Evolutionary conservation across 2,888 invertebrate species (phyloP).

Genomic region (Aphidoletes aphidimyza): DNA sequence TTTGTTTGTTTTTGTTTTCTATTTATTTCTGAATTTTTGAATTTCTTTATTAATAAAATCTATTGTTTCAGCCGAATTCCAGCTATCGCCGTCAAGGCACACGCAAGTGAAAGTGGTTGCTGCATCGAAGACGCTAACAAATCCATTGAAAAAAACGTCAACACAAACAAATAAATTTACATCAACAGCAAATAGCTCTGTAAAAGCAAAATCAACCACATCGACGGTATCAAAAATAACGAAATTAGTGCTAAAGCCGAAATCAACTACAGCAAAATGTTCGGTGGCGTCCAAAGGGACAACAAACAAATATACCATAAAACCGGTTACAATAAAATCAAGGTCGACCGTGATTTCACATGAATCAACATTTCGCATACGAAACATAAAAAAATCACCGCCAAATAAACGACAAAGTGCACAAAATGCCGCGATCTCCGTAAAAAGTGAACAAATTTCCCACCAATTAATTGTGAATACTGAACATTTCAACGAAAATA

Average conservation of each 20-base stretch:
- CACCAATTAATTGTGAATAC: slow-evolving; percentile 2
- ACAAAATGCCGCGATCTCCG: neutral
- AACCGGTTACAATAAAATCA: slow-evolving; percentile 18
- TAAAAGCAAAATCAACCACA: neutral
- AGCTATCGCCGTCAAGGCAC: too few species aligned
- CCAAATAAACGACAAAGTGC: neutral
- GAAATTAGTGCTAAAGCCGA: slow-evolving; percentile 45
- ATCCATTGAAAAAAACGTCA: neutral
- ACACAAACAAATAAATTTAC: neutral
- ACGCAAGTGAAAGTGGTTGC: neutral
- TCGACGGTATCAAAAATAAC: slow-evolving; percentile 41
- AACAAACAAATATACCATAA: slow-evolving; percentile 13
- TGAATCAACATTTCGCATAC: slow-evolving; percentile 10
- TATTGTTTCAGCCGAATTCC: neutral
- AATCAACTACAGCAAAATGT: neutral
- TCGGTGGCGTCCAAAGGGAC: neutral
- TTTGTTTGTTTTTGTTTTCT: neutral
- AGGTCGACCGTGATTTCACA: neutral
- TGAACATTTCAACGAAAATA: slow-evolving; percentile 59
- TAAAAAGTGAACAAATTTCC: neutral
- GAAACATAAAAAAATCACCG: neutral
- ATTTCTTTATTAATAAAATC: too few species aligned
- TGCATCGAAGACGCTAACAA: neutral
- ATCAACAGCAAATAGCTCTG: neutral
- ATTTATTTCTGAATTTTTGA: too few species aligned